Evolutionary conservation across 2,113 vertebrate species (phyloP).

Genomic region (Pomatostomus ruficeps): DNA sequence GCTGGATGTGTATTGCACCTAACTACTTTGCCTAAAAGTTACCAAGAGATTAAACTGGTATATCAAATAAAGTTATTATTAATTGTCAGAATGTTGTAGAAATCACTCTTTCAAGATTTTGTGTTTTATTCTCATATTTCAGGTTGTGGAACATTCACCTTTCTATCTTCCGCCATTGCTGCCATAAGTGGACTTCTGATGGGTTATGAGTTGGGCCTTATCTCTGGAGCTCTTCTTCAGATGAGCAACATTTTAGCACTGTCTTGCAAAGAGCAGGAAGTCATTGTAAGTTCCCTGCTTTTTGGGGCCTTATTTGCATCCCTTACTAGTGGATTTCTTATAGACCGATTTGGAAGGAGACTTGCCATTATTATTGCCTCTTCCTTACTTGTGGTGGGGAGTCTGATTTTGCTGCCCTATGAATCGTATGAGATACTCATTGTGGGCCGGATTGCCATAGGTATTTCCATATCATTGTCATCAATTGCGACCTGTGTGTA

Average conservation of each 20-base stretch:
- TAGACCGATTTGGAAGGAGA: constrained; percentile 89
- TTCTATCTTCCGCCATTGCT: constrained; percentile 79
- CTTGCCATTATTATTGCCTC: constrained; percentile 83
- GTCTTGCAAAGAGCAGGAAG: constrained; percentile 87
- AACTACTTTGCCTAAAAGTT: background rate
- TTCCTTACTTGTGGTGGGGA: constrained; percentile 80
- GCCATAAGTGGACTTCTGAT: constrained; percentile 90
- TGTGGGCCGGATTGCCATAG: constrained; percentile 81
- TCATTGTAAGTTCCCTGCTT: constrained; percentile 87
- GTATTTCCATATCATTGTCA: constrained; percentile 88
- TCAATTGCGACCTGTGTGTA: constrained; percentile 90
- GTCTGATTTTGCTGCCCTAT: constrained; percentile 72
- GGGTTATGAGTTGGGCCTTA: constrained; percentile 91
- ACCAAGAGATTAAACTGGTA: background rate
- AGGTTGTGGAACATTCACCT: constrained; percentile 83
- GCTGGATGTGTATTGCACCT: background rate
- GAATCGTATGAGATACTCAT: constrained; percentile 77
- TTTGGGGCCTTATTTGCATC: constrained; percentile 87
- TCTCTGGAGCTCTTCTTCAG: constrained; percentile 91
- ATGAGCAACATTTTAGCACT: constrained; percentile 79
- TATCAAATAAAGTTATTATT: background rate
- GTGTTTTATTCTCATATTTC: constrained; percentile 26
- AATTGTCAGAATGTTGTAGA: background rate
- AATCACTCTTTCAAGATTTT: background rate
- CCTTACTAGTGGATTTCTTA: constrained; percentile 82